Base-by-base conservation (phyloP, 30 jellyfish, hydroid and myxozoan genomes). In the Morbakka virulenta region DNA sequence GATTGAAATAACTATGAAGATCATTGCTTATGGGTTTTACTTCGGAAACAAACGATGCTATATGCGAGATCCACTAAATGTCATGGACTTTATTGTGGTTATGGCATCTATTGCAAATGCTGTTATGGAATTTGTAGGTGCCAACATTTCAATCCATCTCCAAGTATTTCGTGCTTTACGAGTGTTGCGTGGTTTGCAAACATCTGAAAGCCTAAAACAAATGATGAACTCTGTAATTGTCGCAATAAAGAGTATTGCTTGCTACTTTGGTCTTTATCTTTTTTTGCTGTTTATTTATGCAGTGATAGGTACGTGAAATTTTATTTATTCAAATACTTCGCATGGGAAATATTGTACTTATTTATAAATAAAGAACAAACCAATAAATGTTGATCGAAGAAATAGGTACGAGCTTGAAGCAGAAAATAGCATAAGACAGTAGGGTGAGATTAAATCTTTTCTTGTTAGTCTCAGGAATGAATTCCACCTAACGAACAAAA, bases 241-340 rank as follows among this genome's bases (percentile, higher is more conserved):
- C 29, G 61, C 96, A n/a, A 17, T 89, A 32, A 61, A 50, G 48
- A 76, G 72, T 62, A 89, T 89, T 28, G 73, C 75, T 82, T 61
- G 72, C 67, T 89, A 73, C 62, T 76, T 89, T 26, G 69, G 83
- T 61, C 67, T 89, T 23, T 89, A 82, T 50, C n/a, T 77, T 4
- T 62, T 84, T 36, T 47, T 89, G 57, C 79, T 89, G 68, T 83
- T 72, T 87, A 65, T 83, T n/a, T 89, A 89, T 80, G 69, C 96
- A 2, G 82, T 83, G 24, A 35, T 83, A 3, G 97, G 97, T 89
- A 51, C 52, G 97, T 67, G n/a, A n/a, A n/a, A n/a, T n/a, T n/a
- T n/a, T n/a, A n/a, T n/a, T n/a, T n/a, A n/a, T n/a, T n/a, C n/a
- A n/a, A n/a, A n/a, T n/a, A n/a, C n/a, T n/a, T n/a, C n/a, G n/a